phyloP scores from a whole-genome alignment of 1,140 invertebrate genomes.

The Episyrphus balteatus region DNA sequence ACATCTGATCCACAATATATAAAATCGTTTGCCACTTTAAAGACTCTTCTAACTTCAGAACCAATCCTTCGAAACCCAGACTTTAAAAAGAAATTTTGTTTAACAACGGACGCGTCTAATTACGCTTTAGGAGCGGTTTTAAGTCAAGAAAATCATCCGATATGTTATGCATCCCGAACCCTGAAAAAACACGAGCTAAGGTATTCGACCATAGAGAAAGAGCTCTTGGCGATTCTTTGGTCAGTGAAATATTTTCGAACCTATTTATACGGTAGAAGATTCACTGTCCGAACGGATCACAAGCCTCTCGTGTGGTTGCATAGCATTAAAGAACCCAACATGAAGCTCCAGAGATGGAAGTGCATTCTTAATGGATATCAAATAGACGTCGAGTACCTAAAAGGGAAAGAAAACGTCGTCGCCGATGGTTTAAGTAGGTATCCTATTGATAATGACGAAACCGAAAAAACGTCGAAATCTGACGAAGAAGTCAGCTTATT shows the following conservation, averaged over 20 bases:
- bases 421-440: too few species aligned
- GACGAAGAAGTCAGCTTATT: too few species aligned
- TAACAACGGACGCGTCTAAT: slow-evolving; percentile 8
- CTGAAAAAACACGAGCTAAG: slow-evolving; percentile 35
- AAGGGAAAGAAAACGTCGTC: too few species aligned
- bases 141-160: slow-evolving; percentile 17
- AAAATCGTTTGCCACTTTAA: slow-evolving; percentile 21
- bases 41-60: slow-evolving; percentile 10
- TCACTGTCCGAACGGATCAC: slow-evolving; percentile 42
- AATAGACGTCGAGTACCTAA: too few species aligned
- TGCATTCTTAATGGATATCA: too few species aligned
- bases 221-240: slow-evolving; percentile 43
- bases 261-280: too few species aligned
- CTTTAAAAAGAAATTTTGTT: slow-evolving; percentile 13
- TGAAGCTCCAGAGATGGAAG: slow-evolving; percentile 3
- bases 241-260: slow-evolving; percentile 38
- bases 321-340: too few species aligned
- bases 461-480: too few species aligned
- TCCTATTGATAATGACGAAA: too few species aligned
- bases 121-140: slow-evolving; percentile 10
- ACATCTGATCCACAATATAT: too few species aligned
- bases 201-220: slow-evolving; percentile 37
- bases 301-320: slow-evolving; percentile 37
- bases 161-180: slow-evolving; percentile 33
- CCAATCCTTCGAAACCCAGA: slow-evolving; percentile 22